Evolutionary conservation across 2,888 invertebrate species (phyloP).

Genomic region (Baccha elongata): DNA sequence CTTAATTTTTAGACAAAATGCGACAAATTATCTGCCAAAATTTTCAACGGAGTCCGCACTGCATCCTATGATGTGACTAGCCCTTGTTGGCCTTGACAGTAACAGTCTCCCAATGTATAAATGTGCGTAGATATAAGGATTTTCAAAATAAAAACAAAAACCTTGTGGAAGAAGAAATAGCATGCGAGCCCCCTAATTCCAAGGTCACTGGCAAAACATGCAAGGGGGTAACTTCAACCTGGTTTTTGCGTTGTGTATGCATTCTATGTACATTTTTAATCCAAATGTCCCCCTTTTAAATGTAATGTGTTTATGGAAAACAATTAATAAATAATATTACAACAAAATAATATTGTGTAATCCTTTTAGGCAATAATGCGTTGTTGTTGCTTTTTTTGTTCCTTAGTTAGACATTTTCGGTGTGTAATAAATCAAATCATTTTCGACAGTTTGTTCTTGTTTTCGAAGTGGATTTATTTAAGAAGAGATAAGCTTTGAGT

Average conservation of each 20-base stretch:
- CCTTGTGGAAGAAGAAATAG: slow-evolving; percentile 12
- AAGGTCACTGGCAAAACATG: slow-evolving; percentile 54
- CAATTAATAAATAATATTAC: slow-evolving; percentile 65
- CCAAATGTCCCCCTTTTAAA: slow-evolving; percentile 13
- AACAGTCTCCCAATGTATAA: neutral
- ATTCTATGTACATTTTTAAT: slow-evolving; percentile 48
- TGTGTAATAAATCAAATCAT: too few species aligned
- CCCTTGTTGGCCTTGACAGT: neutral
- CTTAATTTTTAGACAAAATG: slow-evolving; percentile 54
- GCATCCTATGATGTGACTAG: slow-evolving; percentile 54
- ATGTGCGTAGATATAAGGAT: slow-evolving; percentile 32
- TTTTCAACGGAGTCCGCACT: slow-evolving; percentile 53
- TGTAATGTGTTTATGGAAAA: slow-evolving; percentile 35
- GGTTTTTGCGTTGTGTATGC: slow-evolving; percentile 20
- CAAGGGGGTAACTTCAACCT: slow-evolving; percentile 28
- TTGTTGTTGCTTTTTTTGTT: slow-evolving; percentile 15
- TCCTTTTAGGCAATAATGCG: slow-evolving; percentile 47
- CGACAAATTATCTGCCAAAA: slow-evolving; percentile 70
- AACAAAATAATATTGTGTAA: slow-evolving; percentile 54
- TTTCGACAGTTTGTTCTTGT: too few species aligned
- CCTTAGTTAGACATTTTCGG: too few species aligned
- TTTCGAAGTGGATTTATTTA: too few species aligned
- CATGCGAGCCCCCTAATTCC: slow-evolving; percentile 39
- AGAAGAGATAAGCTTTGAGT: too few species aligned
- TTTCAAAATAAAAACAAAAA: slow-evolving; percentile 13